Conservation (phyloP, 2,113 vertebrate species). For the Plecturocebus donacophilus region DNA sequence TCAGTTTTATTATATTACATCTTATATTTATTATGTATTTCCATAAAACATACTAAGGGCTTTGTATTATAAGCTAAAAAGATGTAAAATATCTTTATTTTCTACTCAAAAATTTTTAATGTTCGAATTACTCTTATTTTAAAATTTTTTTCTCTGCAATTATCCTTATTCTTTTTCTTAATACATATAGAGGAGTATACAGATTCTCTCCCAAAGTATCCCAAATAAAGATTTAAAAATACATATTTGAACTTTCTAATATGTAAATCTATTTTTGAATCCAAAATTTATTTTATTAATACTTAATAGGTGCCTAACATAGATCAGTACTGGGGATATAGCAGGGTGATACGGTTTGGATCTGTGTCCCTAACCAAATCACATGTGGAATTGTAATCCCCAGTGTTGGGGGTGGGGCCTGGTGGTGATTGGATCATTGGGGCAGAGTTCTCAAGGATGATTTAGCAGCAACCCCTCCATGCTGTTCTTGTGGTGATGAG, state of each 20-base stretch:
- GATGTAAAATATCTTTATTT: neutral
- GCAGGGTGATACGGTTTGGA: too few relatives aligned
- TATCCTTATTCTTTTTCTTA: neutral
- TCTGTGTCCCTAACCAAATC: too few relatives aligned
- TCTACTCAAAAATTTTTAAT: neutral
- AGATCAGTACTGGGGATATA: neutral
- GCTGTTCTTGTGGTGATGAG: too few relatives aligned
- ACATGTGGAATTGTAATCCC: too few relatives aligned
- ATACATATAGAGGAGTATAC: neutral
- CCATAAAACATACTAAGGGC: neutral
- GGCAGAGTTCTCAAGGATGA: too few relatives aligned
- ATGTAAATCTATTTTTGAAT: conserved; percentile 15
- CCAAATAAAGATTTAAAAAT: neutral
- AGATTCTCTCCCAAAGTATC: neutral
- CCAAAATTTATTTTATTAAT: neutral
- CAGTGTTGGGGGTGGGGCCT: too few relatives aligned
- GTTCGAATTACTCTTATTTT: neutral
- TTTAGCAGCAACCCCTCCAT: too few relatives aligned
- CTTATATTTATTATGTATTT: neutral
- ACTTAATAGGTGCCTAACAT: neutral
- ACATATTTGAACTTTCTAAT: neutral
- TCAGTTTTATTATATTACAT: neutral
- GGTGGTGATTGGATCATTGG: too few relatives aligned
- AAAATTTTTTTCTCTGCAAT: neutral
- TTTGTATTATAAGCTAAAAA: neutral